Base-by-base conservation (phyloP, 2,888 invertebrate species). In the Dryobota labecula region DNA sequence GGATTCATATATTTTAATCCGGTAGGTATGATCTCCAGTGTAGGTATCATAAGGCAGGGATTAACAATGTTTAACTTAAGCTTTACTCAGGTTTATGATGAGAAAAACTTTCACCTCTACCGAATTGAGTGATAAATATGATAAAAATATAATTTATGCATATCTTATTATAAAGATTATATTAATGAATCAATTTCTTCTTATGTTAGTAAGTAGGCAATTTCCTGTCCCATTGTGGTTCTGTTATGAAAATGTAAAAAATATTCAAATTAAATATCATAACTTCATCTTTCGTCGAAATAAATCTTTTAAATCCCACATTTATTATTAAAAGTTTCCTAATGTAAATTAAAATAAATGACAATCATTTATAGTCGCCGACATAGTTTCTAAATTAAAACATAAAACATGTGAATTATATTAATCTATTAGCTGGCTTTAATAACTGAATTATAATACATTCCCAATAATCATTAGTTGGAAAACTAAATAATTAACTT, bases 401-500 rank as follows among this genome's bases (percentile, higher is more conserved):
- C 80, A 80, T 85, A 70, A 78, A 84, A 78, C 75, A 78, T 68
- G 69, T 76, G 70, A 60, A 73, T 79, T 70, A 73, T 76, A 71
- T 62, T 71, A 78, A 74, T 72, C 63, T 54, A 64, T 83, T 76
- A 81, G 58, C 36, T 71, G n/a, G 56, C 27, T 57, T 68, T 60
- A 57, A 74, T 79, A 76, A 69, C 62, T 11, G 18, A 81, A 73
- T 84, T 77, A 67, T 63, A 79, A 77, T 81, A 78, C 72, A 66
- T 58, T 70, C 70, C 65, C 72, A 76, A 82, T 85, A 71, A 78
- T 73, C 70, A 84, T 82, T 82, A 83, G 76, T 76, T 75, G 69
- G 71, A 70, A 78, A 82, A 79, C 64, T 69, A 62, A 83, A 83
- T 81, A 78, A 84, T 85, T 85, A 84, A 73, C 73, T 78, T 79